Percentiles rank a stretch among this genome's conserved stretches.
These are phyloP conservation scores for Drosophila truncata DNA, from an alignment of 1,140 invertebrate genomes.

Conservation along the genomic window DNA sequence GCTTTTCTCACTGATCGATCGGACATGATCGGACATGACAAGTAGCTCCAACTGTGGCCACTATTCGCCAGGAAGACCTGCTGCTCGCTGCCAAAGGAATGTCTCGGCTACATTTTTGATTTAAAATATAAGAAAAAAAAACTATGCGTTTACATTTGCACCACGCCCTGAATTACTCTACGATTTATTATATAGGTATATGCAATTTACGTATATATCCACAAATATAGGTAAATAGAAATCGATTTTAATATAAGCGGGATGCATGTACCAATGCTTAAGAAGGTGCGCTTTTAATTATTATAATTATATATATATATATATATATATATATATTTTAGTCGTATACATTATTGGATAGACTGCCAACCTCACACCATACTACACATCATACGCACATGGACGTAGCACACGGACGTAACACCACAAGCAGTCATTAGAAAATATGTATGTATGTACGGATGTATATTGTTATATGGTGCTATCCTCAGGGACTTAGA, in stretches of 20 bases:
- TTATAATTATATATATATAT: too few relatives aligned
- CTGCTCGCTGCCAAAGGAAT: conserved; percentile 7
- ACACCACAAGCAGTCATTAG: conserved; percentile 14
- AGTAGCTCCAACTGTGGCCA: background rate
- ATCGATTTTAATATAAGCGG: conserved; percentile 15
- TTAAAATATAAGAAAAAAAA: too few relatives aligned
- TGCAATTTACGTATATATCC: conserved; percentile 41
- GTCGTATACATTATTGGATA: conserved; percentile 21
- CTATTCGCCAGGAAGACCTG: background rate
- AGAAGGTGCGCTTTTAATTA: conserved; percentile 14
- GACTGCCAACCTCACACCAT: conserved; percentile 7
- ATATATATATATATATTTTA: conserved; percentile 20
- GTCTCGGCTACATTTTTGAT: conserved; percentile 6
- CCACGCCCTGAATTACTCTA: conserved; percentile 17
- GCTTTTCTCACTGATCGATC: background rate
- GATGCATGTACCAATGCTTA: conserved; percentile 11
- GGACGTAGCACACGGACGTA: conserved; percentile 12
- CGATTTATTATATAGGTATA: conserved; percentile 7
- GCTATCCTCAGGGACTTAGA: conserved; percentile 87
- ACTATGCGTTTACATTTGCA: conserved; percentile 6
- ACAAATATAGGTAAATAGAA: conserved; percentile 36
- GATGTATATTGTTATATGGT: conserved; percentile 7
- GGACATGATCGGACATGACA: too few relatives aligned
- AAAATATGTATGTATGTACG: conserved; percentile 19
- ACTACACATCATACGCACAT: conserved; percentile 10